These are phyloP conservation scores for Cirrhinus mrigala DNA, from an alignment of 2,797 vertebrate genomes.

Conservation along the genomic window DNA sequence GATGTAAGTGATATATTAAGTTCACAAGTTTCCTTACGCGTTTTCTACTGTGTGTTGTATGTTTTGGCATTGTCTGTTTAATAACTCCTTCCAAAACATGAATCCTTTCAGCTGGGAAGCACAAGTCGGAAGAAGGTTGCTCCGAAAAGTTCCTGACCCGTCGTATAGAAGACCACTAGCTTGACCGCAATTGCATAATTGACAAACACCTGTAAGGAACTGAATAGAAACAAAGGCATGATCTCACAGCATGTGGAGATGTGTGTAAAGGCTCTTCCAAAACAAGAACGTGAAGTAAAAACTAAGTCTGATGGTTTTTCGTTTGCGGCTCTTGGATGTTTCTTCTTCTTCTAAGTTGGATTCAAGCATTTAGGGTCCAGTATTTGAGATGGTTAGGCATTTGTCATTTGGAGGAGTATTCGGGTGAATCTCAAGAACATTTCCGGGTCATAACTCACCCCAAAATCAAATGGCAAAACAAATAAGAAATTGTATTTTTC, in stretches of 20 bases:
- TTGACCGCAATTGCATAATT: constrained; percentile 45
- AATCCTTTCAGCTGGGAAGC: constrained; percentile 27
- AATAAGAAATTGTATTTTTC: neutral
- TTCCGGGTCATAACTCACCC: neutral
- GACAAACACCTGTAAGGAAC: constrained; percentile 24
- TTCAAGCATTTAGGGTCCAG: constrained; percentile 19
- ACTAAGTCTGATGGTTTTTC: constrained; percentile 40
- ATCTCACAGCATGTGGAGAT: constrained; percentile 67
- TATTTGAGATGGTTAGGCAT: neutral
- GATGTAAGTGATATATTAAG: constrained; percentile 69
- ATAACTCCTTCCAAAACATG: constrained; percentile 64
- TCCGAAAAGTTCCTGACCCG: constrained; percentile 27
- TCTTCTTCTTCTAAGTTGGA: constrained; percentile 2
- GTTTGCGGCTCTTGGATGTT: neutral
- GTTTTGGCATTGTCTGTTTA: constrained; percentile 77
- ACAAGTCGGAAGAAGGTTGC: constrained; percentile 20
- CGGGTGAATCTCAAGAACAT: constrained; percentile 13
- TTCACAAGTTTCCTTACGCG: constrained; percentile 75
- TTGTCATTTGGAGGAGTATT: neutral
- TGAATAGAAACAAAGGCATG: constrained; percentile 66
- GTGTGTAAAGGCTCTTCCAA: constrained; percentile 67
- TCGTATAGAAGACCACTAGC: constrained; percentile 3
- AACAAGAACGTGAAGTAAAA: constrained; percentile 58
- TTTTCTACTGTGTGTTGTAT: constrained; percentile 66
- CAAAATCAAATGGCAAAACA: neutral